Evolutionary conservation across 2,888 invertebrate genomes (phyloP), one percentile per base, ranked within the genome.

Genomic region (Latrodectus hesperus): DNA sequence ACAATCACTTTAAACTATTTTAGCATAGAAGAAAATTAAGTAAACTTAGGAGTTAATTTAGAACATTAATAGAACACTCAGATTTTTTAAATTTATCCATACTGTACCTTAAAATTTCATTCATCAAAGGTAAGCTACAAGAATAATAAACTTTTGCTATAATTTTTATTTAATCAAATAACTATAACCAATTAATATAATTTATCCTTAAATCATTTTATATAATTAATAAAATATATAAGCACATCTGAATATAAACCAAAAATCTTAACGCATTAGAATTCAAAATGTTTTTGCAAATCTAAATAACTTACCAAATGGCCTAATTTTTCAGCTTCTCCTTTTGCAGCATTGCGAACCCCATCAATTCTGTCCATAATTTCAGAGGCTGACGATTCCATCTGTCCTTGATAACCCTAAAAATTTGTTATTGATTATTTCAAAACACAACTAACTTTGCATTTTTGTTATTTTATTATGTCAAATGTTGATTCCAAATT

Each of bases 271-370:
- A 38, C 2, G 2, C 6, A 6, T 6, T 38, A 38, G 38, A 38
- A 38, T 38, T 38, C 6, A 38, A 38, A 38, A 38, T 38, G 6
- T 6, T 38, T 38, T 38, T 38, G 38, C 38, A 4, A 38, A 38
- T 38, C 52, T n/a, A 14, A 5, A 11, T 17, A 9, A 82, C 94
- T 94, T 26, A 97, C 97, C 8, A 95, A 94, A 91, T 98, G 98
- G 0, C 98, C 98, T 84, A 99, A 94, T 91, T 96, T 96, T 93
- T 99, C 99, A 0, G 99, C 97, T 93, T 98, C 97, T 84, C 94
- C 94, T 91, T 96, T 96, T 53, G 97, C 98, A 6, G 99, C 97
- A 64, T 94, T 93, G 0, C 97, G 94, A 51, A 99, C 94, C 1
- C 96, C 95, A 90, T 98, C 98, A 88, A 99, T 93, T 26, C 96